Base-by-base conservation (phyloP, 2,113 vertebrate genomes). In the Melospiza melodia region DNA sequence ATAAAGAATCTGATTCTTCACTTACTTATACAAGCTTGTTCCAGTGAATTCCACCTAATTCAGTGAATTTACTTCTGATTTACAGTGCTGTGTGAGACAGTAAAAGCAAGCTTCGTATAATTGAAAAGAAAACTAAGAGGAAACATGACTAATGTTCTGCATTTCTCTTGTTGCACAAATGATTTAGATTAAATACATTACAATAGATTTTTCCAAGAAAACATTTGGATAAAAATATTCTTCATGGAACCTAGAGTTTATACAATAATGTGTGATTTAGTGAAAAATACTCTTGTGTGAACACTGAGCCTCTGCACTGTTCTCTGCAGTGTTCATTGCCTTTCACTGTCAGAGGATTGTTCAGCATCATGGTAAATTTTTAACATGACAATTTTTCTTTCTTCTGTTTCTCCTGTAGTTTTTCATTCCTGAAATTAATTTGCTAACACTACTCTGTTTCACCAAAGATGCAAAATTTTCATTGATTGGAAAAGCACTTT, bases 1-100 rank as follows among this genome's bases (percentile, higher is more conserved):
- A 54, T 72, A 73, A 91, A 91, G 37, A 82, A 87, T 58, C 31
- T 43, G 49, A 74, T 91, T 93, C 55, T 91, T 84, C 77, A 71
- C 20, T 86, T 87, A 74, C 20, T 88, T 87, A 77, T 25, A 62
- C 43, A 39, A 67, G 13, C 57, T 88, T 83, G 35, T 90, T 96
- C 54, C 41, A 57, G 62, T 69, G 62, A 41, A 79, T 87, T 91
- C 62, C 66, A 76, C 21, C 11, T 85, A 73, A 65, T 69, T 95
- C 44, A 62, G 48, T 88, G 75, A 79, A 90, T 79, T 91, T 85
- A 57, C 6, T 79, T 93, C 44, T 93, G 49, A 85, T 87, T 93
- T 94, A 83, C 51, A 80, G 12, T 28, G 18, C 12, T 62, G 12
- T 58, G 49, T 59, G 55, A 83, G 20, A 87, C 9, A 54, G 6